Evolutionary conservation across 2,113 vertebrate species (phyloP).

Genomic region (Austrofundulus limnaeus): DNA sequence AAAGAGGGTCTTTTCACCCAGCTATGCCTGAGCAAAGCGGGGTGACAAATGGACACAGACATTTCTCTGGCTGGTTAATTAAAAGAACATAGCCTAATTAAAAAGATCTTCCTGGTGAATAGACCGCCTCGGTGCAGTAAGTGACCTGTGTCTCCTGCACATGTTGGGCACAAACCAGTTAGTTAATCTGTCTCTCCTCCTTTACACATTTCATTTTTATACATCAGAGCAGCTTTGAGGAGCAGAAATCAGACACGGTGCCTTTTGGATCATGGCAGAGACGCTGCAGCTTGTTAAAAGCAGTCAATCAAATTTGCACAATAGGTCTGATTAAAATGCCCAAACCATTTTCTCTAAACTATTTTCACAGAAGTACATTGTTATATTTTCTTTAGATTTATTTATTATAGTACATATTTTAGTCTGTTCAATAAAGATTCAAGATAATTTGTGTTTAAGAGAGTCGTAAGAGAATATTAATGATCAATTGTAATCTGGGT

Average conservation of each 20-base stretch:
- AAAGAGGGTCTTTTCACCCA: slow-evolving; percentile 42
- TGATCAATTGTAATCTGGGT: too few species aligned
- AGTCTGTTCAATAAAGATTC: not conserved
- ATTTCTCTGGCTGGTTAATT: slow-evolving; percentile 70
- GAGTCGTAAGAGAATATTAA: too few species aligned
- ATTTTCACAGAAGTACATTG: not conserved
- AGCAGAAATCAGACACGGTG: slow-evolving; percentile 11
- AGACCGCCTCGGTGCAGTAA: slow-evolving; percentile 19
- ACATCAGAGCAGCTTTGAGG: slow-evolving; percentile 37
- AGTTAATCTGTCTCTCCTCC: slow-evolving; percentile 9
- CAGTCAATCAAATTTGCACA: slow-evolving; percentile 27
- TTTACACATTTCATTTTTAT: slow-evolving; percentile 40
- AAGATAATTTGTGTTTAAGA: too few species aligned
- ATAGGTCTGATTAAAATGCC: slow-evolving; percentile 32
- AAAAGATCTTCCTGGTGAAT: slow-evolving; percentile 64
- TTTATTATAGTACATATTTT: too few species aligned
- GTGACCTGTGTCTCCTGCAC: slow-evolving; percentile 58
- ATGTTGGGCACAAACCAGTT: slow-evolving; percentile 35
- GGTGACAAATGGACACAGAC: slow-evolving; percentile 67
- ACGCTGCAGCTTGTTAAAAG: slow-evolving; percentile 19
- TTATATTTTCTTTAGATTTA: not conserved
- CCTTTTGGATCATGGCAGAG: slow-evolving; percentile 25
- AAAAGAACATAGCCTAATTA: slow-evolving; percentile 72
- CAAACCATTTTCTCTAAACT: slow-evolving; percentile 3
- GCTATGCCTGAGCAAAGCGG: slow-evolving; percentile 36